Percentiles rank a stretch among this genome's conserved stretches.
phyloP scores from a whole-genome alignment of 2,888 invertebrate genomes.

The Chaetogeoica ovagalla region DNA sequence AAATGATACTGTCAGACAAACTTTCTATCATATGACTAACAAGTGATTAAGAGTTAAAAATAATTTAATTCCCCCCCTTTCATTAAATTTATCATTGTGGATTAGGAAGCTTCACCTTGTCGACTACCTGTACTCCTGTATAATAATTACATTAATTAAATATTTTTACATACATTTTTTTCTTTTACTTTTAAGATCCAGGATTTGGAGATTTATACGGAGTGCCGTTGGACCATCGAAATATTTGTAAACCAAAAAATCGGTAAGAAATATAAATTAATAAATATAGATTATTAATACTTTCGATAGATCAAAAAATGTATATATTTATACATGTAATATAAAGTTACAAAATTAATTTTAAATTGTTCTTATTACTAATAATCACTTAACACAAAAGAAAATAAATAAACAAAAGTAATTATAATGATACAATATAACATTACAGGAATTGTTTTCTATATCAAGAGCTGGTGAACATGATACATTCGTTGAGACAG shows the following conservation, averaged over 20 bases:
- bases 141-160: too few species aligned
- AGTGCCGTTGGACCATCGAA: slow-evolving; percentile 78
- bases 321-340: background rate
- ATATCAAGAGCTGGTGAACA: slow-evolving; percentile 69
- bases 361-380: slow-evolving; percentile 43
- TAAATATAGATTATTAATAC: background rate
- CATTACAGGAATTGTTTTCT: slow-evolving; percentile 66
- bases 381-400: background rate
- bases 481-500: slow-evolving; percentile 61
- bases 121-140: too few species aligned
- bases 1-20: too few species aligned
- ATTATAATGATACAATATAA: background rate
- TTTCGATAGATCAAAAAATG: background rate
- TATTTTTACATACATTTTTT: background rate
- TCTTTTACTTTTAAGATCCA: slow-evolving; percentile 66
- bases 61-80: too few species aligned
- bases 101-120: too few species aligned
- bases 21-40: too few species aligned
- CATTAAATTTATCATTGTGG: too few species aligned
- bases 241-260: slow-evolving; percentile 82
- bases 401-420: background rate
- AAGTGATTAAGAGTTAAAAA: too few species aligned
- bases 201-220: slow-evolving; percentile 76
- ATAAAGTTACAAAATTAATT: background rate
- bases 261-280: slow-evolving; percentile 56